These are phyloP conservation scores for Zaprionus inermis DNA, from an alignment of 1,140 invertebrate species.

Conservation along the genomic window DNA sequence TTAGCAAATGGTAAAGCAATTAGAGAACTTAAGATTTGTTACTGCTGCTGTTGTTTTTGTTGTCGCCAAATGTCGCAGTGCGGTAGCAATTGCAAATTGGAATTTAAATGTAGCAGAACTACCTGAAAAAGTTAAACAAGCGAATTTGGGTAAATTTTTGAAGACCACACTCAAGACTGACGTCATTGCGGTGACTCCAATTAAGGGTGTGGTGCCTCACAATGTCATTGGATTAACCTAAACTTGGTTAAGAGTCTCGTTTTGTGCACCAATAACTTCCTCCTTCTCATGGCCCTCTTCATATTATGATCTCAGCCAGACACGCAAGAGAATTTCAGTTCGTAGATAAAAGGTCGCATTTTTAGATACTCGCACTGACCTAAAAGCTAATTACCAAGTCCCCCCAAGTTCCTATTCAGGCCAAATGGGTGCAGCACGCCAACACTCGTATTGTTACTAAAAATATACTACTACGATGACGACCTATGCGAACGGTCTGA, in stretches of 20 bases:
- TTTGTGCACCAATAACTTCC: not conserved
- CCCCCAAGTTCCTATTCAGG: slow-evolving; percentile 12
- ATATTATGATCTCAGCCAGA: slow-evolving; percentile 17
- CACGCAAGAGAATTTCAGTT: slow-evolving; percentile 41
- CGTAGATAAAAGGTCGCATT: slow-evolving; percentile 29
- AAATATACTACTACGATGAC: not conserved
- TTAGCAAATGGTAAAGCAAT: slow-evolving; percentile 47
- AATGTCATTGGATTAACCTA: slow-evolving; percentile 32
- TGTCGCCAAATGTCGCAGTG: slow-evolving; percentile 46
- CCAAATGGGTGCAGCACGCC: slow-evolving; percentile 40
- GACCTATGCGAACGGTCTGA: slow-evolving; percentile 42
- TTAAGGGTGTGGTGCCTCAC: slow-evolving; percentile 35
- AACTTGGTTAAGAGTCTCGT: slow-evolving; percentile 39
- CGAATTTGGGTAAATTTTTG: not conserved
- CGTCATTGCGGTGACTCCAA: slow-evolving; percentile 31
- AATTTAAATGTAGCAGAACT: slow-evolving; percentile 19
- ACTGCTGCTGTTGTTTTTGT: slow-evolving; percentile 7
- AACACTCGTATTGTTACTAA: not conserved
- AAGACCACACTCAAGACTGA: slow-evolving; percentile 24
- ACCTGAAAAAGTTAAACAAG: slow-evolving; percentile 5
- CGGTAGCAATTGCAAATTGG: slow-evolving; percentile 17
- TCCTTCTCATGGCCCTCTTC: not conserved
- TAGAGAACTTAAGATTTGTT: slow-evolving; percentile 37
- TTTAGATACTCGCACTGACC: slow-evolving; percentile 41
- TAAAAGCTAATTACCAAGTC: slow-evolving; percentile 43